Base-by-base conservation (phyloP, 2,888 invertebrate genomes). In the Drymonia ruficornis region DNA sequence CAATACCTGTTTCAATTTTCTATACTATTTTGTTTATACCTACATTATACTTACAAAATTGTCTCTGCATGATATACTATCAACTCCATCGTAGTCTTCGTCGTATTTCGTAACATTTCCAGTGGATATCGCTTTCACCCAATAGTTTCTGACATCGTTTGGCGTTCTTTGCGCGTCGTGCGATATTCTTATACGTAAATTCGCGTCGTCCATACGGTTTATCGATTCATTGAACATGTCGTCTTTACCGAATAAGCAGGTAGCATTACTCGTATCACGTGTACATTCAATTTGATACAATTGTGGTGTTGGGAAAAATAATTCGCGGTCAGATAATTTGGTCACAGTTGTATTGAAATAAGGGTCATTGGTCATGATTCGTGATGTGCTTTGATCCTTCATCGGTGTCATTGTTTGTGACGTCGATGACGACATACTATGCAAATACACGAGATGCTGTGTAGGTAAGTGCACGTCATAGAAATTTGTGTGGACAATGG, bases 241-340 rank as follows among this genome's bases (percentile, higher is more conserved):
- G 75, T 84, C 66, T 66, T 79, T 79, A 67, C 90, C 80, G 67
- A 89, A 78, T 78, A 70, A 49, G 86, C 93, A 81, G 73, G 87
- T 69, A 54, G 86, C 66, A 86, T 89, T 87, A 0, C 78, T 81
- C 0, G 89, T 76, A 46, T 82, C 82, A 50, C 87, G 70, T 15
- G 65, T 71, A 73, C 92, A 80, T 65, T 84, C 75, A 66, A 89
- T 70, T 74, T 87, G 63, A 80, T 91, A 94, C 15, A 95, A 75
- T 23, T 90, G 88, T 7, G 93, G 90, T 0, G 95, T 91, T 1
- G 96, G 96, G 70, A 96, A 96, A 80, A 94, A 96, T 59, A 94
- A 87, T 53, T 87, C 80, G 40, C 82, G 84, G 34, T 90, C 88
- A 0, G 94, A 93, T 7, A 95, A 73, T 76, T 89, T 93, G 13